phyloP scores from a whole-genome alignment of 2,113 vertebrate genomes.

The Microcebus tavaratra region DNA sequence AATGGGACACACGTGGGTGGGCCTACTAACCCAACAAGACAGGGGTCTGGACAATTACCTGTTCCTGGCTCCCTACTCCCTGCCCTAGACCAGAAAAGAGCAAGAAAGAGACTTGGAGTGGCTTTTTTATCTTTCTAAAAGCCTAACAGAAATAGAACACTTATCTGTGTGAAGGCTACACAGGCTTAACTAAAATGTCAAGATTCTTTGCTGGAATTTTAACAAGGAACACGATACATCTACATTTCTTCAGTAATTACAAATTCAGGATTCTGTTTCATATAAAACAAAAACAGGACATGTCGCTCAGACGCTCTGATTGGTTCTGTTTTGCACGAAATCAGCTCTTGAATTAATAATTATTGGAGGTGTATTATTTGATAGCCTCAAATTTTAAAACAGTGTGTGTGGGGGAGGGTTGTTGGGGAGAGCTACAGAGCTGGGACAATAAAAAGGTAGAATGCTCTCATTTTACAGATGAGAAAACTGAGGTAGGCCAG shows the following conservation, averaged over 20 bases:
- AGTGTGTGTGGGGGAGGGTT: too few relatives aligned
- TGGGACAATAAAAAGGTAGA: not conserved
- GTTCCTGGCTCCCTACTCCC: not conserved
- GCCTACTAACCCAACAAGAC: not conserved
- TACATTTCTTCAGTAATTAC: not conserved
- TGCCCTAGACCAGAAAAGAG: not conserved
- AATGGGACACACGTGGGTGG: not conserved
- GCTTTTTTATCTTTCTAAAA: not conserved
- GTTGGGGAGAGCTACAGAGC: not conserved
- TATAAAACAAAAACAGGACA: not conserved
- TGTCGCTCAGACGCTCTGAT: not conserved
- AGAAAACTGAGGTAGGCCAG: not conserved
- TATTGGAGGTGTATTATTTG: not conserved
- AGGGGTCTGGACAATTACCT: not conserved
- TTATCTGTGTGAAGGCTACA: not conserved
- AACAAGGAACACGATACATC: not conserved
- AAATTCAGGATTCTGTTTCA: not conserved
- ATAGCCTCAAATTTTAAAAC: not conserved
- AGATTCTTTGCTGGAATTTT: slow-evolving; percentile 54
- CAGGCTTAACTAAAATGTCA: slow-evolving; percentile 55
- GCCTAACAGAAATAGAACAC: slow-evolving; percentile 9
- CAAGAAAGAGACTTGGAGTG: not conserved
- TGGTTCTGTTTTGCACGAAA: slow-evolving; percentile 7
- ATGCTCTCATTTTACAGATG: not conserved
- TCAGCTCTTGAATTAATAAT: not conserved